A percentile compares a stretch with the other conserved stretches of the same genome.
Evolutionary conservation across 2,797 vertebrate species (phyloP).

Genomic region (Acomys russatus): DNA sequence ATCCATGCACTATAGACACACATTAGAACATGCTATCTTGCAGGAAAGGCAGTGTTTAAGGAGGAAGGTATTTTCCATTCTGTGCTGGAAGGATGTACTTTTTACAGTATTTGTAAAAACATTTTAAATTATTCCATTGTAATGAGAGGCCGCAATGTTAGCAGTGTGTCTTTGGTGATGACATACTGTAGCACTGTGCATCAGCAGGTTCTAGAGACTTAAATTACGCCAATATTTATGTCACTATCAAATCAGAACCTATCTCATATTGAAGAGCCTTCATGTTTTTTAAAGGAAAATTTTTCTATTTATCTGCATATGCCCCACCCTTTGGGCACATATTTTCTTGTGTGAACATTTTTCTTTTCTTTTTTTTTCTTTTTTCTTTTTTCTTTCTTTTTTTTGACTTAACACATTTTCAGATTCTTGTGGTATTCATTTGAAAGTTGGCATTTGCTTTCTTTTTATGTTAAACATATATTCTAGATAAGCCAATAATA

Average conservation of each 20-base stretch:
- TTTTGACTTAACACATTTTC: constrained; percentile 66
- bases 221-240: background rate
- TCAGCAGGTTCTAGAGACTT: background rate
- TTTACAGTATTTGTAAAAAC: background rate
- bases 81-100: background rate
- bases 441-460: constrained; percentile 74
- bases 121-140: background rate
- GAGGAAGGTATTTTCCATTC: background rate
- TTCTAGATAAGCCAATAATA: constrained; percentile 46
- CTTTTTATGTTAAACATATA: constrained; percentile 66
- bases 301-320: background rate
- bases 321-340: background rate
- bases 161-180: background rate
- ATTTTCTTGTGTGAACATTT: constrained; percentile 60
- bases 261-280: background rate
- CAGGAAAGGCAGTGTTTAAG: background rate
- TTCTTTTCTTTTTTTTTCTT: constrained; percentile 53
- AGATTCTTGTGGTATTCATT: constrained; percentile 62
- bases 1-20: background rate
- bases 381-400: constrained; percentile 44
- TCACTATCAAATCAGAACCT: background rate
- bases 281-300: background rate
- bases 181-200: background rate
- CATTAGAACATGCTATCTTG: background rate
- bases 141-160: background rate